Percentiles rank a stretch among this genome's conserved stretches.
Evolutionary conservation across 2,888 invertebrate species (phyloP).

Genomic region (Chrysopilus asiliformis): DNA sequence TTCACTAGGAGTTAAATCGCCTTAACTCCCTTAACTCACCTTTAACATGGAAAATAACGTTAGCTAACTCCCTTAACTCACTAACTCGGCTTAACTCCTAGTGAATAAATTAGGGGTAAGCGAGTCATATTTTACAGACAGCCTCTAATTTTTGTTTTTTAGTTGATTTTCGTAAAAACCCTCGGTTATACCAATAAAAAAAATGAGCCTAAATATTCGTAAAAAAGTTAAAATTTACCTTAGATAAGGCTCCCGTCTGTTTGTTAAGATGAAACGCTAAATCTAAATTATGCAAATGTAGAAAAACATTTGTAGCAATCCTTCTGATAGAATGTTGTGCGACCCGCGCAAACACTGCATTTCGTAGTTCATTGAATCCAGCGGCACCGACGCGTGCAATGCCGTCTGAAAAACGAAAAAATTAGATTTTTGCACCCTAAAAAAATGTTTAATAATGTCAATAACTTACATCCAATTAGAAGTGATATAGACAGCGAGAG

Average conservation of each 20-base stretch:
- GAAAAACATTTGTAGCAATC: constrained; percentile 89
- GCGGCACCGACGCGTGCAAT: constrained; percentile 80
- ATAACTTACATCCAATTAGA: constrained; percentile 71
- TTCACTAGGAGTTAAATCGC: too few species aligned
- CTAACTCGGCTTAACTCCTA: too few species aligned
- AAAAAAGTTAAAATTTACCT: constrained; percentile 41
- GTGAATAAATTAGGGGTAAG: too few species aligned
- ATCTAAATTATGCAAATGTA: constrained; percentile 90
- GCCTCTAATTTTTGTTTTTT: too few species aligned
- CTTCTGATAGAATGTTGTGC: constrained; percentile 92
- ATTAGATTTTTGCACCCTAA: not conserved
- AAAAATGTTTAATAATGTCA: constrained; percentile 4
- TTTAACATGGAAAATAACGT: too few species aligned
- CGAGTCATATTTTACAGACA: too few species aligned
- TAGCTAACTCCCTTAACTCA: too few species aligned
- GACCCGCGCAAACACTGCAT: constrained; percentile 95
- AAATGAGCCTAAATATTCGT: too few species aligned
- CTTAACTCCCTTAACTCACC: too few species aligned
- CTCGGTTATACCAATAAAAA: not conserved
- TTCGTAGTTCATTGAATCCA: constrained; percentile 89
- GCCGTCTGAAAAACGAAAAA: constrained; percentile 57
- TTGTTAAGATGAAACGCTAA: constrained; percentile 83
- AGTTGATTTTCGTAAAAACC: too few species aligned
- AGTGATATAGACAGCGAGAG: constrained; percentile 65
- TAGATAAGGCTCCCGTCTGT: constrained; percentile 91